Conservation (phyloP, 2,888 invertebrate genomes). For the Stenodera caucasica region DNA sequence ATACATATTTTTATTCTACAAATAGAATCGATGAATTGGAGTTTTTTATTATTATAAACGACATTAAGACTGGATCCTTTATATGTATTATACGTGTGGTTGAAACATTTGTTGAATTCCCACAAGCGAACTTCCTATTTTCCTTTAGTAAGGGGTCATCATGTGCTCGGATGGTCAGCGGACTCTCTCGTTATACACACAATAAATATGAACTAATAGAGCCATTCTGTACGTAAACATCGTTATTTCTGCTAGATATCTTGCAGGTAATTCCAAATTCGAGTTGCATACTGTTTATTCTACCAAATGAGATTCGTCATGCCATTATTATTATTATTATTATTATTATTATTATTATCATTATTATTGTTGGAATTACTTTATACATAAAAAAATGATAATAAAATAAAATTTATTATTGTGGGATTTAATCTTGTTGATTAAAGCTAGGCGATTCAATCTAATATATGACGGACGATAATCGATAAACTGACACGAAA, state of each 20-base stretch:
- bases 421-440: constrained; percentile 31
- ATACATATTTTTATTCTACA: too few species aligned
- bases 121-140: constrained; percentile 47
- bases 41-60: too few species aligned
- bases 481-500: constrained; percentile 44
- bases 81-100: constrained; percentile 18
- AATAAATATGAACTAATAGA: constrained; percentile 55
- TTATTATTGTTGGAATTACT: too few species aligned
- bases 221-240: constrained; percentile 53
- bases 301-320: constrained; percentile 32
- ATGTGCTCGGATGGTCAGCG: constrained; percentile 47
- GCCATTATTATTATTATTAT: constrained; percentile 14
- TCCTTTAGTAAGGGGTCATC: constrained; percentile 46
- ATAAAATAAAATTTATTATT: constrained; percentile 31
- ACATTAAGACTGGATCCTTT: background rate
- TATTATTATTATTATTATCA: too few species aligned
- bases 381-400: too few species aligned
- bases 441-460: constrained; percentile 30
- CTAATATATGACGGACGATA: constrained; percentile 23
- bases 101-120: constrained; percentile 47
- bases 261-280: constrained; percentile 36
- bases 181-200: constrained; percentile 51
- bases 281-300: constrained; percentile 41
- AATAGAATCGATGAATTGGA: too few species aligned
- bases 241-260: constrained; percentile 52